Percentiles rank a stretch among this genome's conserved stretches.
Conservation (phyloP, 1,140 invertebrate species). For the Bombyx mandarina region DNA sequence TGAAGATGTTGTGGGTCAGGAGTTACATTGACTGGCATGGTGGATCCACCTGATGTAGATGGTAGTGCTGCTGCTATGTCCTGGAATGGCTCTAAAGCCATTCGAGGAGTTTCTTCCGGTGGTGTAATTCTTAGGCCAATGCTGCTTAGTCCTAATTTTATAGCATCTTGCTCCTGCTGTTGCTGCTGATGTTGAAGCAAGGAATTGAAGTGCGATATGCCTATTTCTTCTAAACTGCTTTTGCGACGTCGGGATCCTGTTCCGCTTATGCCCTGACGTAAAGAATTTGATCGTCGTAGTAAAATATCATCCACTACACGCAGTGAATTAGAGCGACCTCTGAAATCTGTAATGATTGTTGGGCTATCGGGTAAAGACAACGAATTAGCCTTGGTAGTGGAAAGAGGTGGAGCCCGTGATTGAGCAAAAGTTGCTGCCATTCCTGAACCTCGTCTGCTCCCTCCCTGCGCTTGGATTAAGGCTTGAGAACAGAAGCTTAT, state of each 20-base stretch:
- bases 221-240: conserved; percentile 88
- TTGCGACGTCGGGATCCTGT: conserved; percentile 75
- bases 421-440: conserved; percentile 75
- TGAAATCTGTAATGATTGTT: conserved; percentile 80
- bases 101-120: conserved; percentile 76
- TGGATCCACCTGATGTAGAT: conserved; percentile 61
- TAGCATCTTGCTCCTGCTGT: conserved; percentile 75
- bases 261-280: conserved; percentile 80
- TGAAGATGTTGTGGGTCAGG: conserved; percentile 84
- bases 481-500: conserved; percentile 90
- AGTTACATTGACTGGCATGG: conserved; percentile 37
- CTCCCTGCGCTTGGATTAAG: conserved; percentile 74
- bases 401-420: conserved; percentile 77
- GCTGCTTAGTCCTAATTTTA: conserved; percentile 87
- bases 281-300: conserved; percentile 84
- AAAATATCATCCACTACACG: conserved; percentile 88
- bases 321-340: conserved; percentile 87
- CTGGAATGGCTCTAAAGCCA: conserved; percentile 48
- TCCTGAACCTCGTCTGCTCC: conserved; percentile 73
- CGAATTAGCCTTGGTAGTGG: conserved; percentile 89
- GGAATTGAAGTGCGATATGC: conserved; percentile 80
- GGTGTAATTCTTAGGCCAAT: conserved; percentile 89
- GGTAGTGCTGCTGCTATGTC: conserved; percentile 68
- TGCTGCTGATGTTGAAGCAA: conserved; percentile 75
- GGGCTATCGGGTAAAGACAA: conserved; percentile 90